A percentile compares a stretch with the other conserved stretches of the same genome.
phyloP scores from a whole-genome alignment of 2,113 vertebrate genomes.

The Cavia porcellus region DNA sequence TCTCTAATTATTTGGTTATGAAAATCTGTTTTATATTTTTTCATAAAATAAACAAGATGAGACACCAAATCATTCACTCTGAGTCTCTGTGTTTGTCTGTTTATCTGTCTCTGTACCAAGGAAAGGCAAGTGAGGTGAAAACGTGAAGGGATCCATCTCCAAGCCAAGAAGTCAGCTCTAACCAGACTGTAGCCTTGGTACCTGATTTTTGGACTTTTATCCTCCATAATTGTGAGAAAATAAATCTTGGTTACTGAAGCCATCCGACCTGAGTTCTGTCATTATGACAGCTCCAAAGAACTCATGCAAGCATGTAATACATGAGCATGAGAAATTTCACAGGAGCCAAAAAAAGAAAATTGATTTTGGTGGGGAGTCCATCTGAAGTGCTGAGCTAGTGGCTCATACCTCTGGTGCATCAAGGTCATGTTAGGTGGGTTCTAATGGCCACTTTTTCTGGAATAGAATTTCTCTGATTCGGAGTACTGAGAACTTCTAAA shows the following conservation, averaged over 20 bases:
- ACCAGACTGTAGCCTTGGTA: neutral
- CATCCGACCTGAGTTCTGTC: neutral
- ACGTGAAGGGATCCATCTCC: neutral
- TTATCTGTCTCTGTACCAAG: neutral
- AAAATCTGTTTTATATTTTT: neutral
- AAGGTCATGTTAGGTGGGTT: slow-evolving; percentile 10
- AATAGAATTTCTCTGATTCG: slow-evolving; percentile 39
- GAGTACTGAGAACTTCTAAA: slow-evolving; percentile 50
- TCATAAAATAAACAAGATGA: neutral
- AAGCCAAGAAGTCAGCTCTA: neutral
- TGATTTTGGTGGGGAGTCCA: slow-evolving; percentile 37
- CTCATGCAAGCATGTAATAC: neutral
- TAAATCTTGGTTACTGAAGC: slow-evolving; percentile 25
- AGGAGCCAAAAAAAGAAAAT: slow-evolving; percentile 39
- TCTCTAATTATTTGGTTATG: neutral
- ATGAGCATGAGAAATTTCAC: slow-evolving; percentile 38
- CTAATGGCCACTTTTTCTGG: slow-evolving; percentile 19
- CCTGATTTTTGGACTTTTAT: neutral
- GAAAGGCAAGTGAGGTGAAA: neutral
- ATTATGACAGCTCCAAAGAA: neutral
- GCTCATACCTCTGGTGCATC: neutral
- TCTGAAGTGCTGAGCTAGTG: slow-evolving; percentile 1
- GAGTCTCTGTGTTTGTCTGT: neutral
- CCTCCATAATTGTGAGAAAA: slow-evolving; percentile 12
- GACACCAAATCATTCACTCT: neutral